Evolutionary conservation across 2,113 vertebrate species (phyloP).

Genomic region (Albula glossodonta): DNA sequence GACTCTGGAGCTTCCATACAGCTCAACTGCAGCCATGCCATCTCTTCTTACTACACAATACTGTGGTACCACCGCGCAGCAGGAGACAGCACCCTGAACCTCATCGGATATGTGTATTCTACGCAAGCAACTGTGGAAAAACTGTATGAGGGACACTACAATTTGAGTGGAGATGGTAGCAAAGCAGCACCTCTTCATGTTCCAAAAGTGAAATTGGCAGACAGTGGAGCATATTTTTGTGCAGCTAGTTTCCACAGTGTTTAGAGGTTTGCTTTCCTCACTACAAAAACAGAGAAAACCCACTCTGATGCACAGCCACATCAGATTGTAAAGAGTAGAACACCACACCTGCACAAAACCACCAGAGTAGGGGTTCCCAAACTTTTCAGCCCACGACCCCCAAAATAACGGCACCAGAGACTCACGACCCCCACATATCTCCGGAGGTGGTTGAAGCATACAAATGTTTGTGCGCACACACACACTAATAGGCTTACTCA

Average conservation of each 20-base stretch:
- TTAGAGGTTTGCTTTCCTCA: not conserved
- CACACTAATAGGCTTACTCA: no score
- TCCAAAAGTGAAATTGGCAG: slow-evolving; percentile 17
- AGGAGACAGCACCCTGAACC: slow-evolving; percentile 26
- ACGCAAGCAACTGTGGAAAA: not conserved
- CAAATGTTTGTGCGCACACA: no score
- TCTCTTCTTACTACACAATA: not conserved
- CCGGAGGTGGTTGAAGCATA: no score
- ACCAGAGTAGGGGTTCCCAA: no score
- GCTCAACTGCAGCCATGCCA: slow-evolving; percentile 23
- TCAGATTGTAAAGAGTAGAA: no score
- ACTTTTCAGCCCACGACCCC: no score
- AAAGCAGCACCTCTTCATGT: not conserved
- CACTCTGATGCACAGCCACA: no score
- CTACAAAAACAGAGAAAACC: no score
- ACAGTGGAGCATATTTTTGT: slow-evolving; percentile 35
- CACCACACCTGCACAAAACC: no score
- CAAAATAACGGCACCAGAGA: no score
- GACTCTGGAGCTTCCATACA: not conserved
- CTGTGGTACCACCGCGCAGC: slow-evolving; percentile 32
- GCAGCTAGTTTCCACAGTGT: slow-evolving; percentile 3
- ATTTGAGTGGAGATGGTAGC: slow-evolving; percentile 20
- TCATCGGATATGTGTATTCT: slow-evolving; percentile 32
- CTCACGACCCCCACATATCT: no score
- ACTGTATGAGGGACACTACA: slow-evolving; percentile 17